Evolutionary conservation across 2,888 invertebrate genomes (phyloP).

Genomic region (Drosophila cognata): DNA sequence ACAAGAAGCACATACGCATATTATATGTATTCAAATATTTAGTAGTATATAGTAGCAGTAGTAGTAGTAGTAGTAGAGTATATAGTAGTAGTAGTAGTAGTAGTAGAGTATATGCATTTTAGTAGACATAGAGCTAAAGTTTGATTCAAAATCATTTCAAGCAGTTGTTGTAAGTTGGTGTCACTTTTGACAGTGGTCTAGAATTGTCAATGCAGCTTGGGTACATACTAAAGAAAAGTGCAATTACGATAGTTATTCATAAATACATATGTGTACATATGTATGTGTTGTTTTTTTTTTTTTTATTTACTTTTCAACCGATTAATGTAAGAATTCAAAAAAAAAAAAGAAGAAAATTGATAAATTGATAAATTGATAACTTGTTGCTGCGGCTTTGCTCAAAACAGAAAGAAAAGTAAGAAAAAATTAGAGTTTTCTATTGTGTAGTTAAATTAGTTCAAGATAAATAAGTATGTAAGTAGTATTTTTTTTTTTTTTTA

Average conservation of each 20-base stretch:
- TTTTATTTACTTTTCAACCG: not conserved
- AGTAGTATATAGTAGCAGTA: slow-evolving; percentile 39
- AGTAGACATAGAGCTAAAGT: slow-evolving; percentile 74
- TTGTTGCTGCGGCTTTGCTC: slow-evolving; percentile 23
- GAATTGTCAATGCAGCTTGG: slow-evolving; percentile 73
- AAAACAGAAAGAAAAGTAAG: slow-evolving; percentile 18
- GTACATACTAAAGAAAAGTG: slow-evolving; percentile 75
- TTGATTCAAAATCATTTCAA: slow-evolving; percentile 69
- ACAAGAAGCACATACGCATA: slow-evolving; percentile 80
- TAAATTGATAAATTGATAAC: slow-evolving; percentile 12
- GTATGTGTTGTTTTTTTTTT: not conserved
- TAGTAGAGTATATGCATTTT: slow-evolving; percentile 55
- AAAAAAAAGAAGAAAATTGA: not conserved
- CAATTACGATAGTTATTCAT: slow-evolving; percentile 62
- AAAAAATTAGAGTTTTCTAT: slow-evolving; percentile 22
- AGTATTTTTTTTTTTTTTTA: slow-evolving; percentile 15
- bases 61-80: slow-evolving; percentile 43
- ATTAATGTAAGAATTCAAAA: not conserved
- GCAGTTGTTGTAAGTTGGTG: slow-evolving; percentile 57
- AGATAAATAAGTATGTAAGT: slow-evolving; percentile 26
- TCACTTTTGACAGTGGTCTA: slow-evolving; percentile 60
- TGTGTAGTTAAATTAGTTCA: slow-evolving; percentile 23
- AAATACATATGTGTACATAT: slow-evolving; percentile 33
- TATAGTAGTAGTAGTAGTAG: slow-evolving; percentile 45
- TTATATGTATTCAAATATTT: slow-evolving; percentile 63